A percentile compares a stretch with the other conserved stretches of the same genome.
Conservation (phyloP, 2,888 invertebrate species). For the Pherbina coryleti region DNA sequence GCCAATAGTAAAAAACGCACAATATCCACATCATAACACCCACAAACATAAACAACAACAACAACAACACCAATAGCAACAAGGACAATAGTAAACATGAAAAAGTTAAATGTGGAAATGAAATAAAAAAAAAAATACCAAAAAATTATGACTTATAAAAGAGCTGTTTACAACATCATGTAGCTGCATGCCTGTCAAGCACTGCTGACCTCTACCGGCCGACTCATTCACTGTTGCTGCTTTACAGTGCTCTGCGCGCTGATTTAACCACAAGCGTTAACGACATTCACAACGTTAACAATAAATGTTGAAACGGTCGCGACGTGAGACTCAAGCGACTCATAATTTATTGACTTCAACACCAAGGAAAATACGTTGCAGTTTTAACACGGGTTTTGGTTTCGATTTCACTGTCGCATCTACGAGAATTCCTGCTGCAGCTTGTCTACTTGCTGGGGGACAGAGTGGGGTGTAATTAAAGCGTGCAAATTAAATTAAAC, state of each 20-base stretch:
- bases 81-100: not conserved
- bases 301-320: not conserved
- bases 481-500: constrained; percentile 7
- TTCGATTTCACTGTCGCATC: not conserved
- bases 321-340: not conserved
- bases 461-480: not conserved
- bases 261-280: not conserved
- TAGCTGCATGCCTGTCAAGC: not conserved
- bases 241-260: not conserved
- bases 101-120: constrained; percentile 18
- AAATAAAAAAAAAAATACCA: constrained; percentile 22
- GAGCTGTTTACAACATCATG: constrained; percentile 30
- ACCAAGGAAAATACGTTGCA: not conserved
- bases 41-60: not conserved
- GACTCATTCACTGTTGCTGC: not conserved
- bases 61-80: constrained; percentile 8
- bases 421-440: not conserved
- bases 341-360: not conserved
- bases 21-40: too few species aligned
- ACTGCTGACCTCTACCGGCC: not conserved
- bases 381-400: not conserved
- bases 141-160: constrained; percentile 33
- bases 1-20: not conserved
- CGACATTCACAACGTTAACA: not conserved
- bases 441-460: too few species aligned